Evolutionary conservation across 2,113 vertebrate genomes (phyloP).

Genomic region (Lagopus muta): DNA sequence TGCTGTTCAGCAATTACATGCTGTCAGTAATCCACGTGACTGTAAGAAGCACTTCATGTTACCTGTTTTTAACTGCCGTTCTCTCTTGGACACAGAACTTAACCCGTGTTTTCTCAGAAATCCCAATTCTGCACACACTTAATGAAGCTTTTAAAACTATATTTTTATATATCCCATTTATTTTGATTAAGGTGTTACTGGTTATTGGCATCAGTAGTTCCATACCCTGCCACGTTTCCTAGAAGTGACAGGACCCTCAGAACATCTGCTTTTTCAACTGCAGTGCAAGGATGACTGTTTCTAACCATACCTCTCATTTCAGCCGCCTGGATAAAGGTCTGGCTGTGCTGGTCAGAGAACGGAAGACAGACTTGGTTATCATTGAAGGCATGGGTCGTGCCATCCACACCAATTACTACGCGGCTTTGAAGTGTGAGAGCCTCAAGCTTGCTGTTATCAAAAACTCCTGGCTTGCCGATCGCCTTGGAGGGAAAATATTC

Average conservation of each 20-base stretch:
- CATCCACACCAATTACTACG: constrained; percentile 96
- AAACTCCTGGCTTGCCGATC: constrained; percentile 96
- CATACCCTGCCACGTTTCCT: accelerated
- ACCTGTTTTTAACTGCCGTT: not conserved
- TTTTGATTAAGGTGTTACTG: not conserved
- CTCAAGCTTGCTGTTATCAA: constrained; percentile 98
- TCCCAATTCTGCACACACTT: not conserved
- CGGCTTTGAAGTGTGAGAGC: constrained; percentile 90
- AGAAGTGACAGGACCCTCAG: not conserved
- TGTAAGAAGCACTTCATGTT: not conserved
- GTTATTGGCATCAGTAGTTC: not conserved
- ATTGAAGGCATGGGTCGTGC: constrained; percentile 98
- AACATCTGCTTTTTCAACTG: accelerated
- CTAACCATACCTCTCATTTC: not conserved
- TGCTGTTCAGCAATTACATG: not conserved
- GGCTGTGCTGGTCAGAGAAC: constrained; percentile 87
- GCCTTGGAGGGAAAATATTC: constrained; percentile 94
- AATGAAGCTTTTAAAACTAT: not conserved
- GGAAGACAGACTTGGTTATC: constrained; percentile 91
- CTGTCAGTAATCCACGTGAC: accelerated
- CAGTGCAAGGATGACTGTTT: not conserved
- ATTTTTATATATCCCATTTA: accelerated
- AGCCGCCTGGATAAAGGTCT: constrained; percentile 95
- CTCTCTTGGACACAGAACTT: accelerated
- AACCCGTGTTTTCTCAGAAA: not conserved